Evolutionary conservation across 92 coral and sea anemone genomes (phyloP).

Genomic region (Pocillopora meandrina): DNA sequence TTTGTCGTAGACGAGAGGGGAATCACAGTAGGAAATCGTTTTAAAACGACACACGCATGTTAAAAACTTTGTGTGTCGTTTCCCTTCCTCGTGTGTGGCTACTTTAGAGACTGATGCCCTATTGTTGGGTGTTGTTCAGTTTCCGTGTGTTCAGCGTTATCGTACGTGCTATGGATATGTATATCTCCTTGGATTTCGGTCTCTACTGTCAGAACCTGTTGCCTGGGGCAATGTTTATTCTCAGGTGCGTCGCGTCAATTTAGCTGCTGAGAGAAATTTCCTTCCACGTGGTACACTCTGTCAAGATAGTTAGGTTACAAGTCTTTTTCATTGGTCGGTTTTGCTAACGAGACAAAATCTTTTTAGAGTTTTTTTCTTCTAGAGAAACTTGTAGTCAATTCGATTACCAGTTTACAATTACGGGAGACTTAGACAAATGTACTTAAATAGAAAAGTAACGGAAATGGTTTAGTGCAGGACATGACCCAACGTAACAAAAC

Average conservation of each 20-base stretch:
- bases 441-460: no score
- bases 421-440: no score
- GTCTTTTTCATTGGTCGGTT: not conserved
- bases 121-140: not conserved
- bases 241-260: conserved; percentile 9
- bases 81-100: conserved; percentile 2
- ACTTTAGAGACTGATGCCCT: not conserved
- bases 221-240: not conserved
- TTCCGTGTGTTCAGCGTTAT: conserved; percentile 3
- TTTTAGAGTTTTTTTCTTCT: no score
- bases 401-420: no score
- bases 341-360: not conserved
- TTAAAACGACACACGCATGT: not conserved
- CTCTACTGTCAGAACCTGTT: not conserved
- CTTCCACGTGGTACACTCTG: not conserved
- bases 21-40: conserved; percentile 2
- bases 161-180: conserved; percentile 14
- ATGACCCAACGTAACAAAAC: no score
- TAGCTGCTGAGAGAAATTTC: not conserved
- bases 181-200: not conserved
- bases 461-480: no score
- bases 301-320: not conserved
- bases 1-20: not conserved
- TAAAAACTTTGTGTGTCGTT: not conserved
- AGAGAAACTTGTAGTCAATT: no score